phyloP scores from a whole-genome alignment of 2,113 vertebrate species.

The Cairina moschata region DNA sequence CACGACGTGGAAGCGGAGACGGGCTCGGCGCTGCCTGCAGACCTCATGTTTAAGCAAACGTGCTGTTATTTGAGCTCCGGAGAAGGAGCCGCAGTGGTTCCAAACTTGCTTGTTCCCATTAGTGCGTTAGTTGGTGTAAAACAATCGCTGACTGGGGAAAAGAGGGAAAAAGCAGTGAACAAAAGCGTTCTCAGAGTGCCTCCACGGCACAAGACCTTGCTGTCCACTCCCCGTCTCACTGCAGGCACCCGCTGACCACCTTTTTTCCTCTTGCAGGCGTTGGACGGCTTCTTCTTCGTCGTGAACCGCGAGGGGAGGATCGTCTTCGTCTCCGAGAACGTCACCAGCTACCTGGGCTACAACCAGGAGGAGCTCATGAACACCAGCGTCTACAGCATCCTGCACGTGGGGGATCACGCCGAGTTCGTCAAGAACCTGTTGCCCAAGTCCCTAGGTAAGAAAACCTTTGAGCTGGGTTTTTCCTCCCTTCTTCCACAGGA shows the following conservation, averaged over 20 bases:
- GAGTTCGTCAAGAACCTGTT: conserved; percentile 94
- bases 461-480: not conserved
- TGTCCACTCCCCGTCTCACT: not conserved
- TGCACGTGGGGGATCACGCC: conserved; percentile 94
- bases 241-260: fast-evolving
- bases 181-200: not conserved
- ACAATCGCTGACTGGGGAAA: not conserved
- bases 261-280: conserved; percentile 78
- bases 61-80: not conserved
- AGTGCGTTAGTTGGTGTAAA: not conserved
- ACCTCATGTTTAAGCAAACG: not conserved
- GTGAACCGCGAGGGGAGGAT: conserved; percentile 95
- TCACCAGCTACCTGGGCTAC: conserved; percentile 92
- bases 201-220: too few species aligned
- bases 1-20: not conserved
- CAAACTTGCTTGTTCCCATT: not conserved
- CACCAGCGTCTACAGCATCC: conserved; percentile 95
- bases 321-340: conserved; percentile 94
- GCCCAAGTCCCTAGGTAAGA: conserved; percentile 90
- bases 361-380: conserved; percentile 95
- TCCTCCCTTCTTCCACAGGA: too few species aligned
- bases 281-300: conserved; percentile 96
- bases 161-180: not conserved
- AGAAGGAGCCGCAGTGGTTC: not conserved
- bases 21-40: not conserved